Conservation (phyloP, 2,888 invertebrate genomes). For the Esperia sulphurella region DNA sequence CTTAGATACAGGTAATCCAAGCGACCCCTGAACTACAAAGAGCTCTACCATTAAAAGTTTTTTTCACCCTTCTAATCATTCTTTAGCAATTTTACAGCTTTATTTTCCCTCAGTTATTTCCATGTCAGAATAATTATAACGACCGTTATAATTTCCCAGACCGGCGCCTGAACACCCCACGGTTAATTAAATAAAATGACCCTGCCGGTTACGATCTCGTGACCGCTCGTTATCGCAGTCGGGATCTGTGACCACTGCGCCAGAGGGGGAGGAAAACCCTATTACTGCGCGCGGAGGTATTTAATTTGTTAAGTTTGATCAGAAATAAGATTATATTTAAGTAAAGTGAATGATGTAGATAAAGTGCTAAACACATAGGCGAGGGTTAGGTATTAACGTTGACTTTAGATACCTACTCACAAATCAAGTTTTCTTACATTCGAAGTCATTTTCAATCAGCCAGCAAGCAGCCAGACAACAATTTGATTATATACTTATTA, state of each 20-base stretch:
- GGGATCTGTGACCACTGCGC: slow-evolving; percentile 1
- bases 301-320: background rate
- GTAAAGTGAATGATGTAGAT: too few species aligned
- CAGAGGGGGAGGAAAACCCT: background rate
- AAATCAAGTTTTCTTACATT: too few species aligned
- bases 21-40: too few species aligned
- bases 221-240: slow-evolving; percentile 5
- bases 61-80: background rate
- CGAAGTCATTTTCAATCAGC: too few species aligned
- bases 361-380: too few species aligned
- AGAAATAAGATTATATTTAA: too few species aligned
- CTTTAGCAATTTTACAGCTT: background rate
- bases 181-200: slow-evolving; percentile 22
- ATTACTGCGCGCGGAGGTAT: background rate
- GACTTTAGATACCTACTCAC: too few species aligned
- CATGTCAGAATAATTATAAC: background rate
- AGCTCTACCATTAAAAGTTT: too few species aligned
- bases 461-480: too few species aligned
- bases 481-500: too few species aligned
- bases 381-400: too few species aligned
- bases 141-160: slow-evolving; percentile 16
- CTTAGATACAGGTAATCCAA: too few species aligned
- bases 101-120: background rate
- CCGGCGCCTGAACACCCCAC: slow-evolving; percentile 11
- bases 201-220: slow-evolving; percentile 5